Base-by-base conservation (phyloP, 1,140 invertebrate genomes). In the Caerostris darwini region DNA sequence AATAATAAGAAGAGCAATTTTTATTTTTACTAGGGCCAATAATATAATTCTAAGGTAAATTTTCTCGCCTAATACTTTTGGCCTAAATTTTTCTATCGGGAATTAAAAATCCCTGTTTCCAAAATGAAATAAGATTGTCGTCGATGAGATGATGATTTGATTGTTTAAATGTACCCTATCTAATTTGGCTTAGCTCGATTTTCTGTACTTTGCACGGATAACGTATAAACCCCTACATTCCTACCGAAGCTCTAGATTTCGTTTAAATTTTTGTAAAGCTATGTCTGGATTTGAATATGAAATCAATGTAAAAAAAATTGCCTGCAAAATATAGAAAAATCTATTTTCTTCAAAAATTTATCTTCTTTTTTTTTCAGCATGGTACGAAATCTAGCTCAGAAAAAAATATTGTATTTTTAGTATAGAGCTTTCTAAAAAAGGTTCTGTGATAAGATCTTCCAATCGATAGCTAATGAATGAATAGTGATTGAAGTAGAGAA, bases 111-210 rank as follows among this genome's bases (percentile, higher is more conserved):
- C 87, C 92, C 92, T 67, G 58, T 17, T 61, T 59, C 83, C 12
- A 87, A 93, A 82, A 82, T 81, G 58, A 85, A 58, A 67, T 56
- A 77, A 93, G 92, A 93, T 93, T 93, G 92, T 93, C 92, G n/a
- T 87, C 8, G 59, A 71, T 93, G 83, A 87, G 67, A 92, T 92
- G 90, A 93, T 71, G 92, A 57, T 69, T 87, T 93, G 92, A 93
- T 93, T 93, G 92, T 93, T 86, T 85, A 64, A 8, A 92, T 92
- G 53, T 90, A 61, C 87, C n/a, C 92, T 93, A 93, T 87, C 92
- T 93, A 93, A 93, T 93, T 93, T 93, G 56, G 92, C 92, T 93
- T 93, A 93, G 92, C 92, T 93, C 92, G 92, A 87, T 93, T 93
- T 93, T 87, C 83, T 87, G 61, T 93, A 93, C 92, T 93, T 93